phyloP scores from a whole-genome alignment of 2,888 invertebrate genomes.

The Ceriagrion tenellum region DNA sequence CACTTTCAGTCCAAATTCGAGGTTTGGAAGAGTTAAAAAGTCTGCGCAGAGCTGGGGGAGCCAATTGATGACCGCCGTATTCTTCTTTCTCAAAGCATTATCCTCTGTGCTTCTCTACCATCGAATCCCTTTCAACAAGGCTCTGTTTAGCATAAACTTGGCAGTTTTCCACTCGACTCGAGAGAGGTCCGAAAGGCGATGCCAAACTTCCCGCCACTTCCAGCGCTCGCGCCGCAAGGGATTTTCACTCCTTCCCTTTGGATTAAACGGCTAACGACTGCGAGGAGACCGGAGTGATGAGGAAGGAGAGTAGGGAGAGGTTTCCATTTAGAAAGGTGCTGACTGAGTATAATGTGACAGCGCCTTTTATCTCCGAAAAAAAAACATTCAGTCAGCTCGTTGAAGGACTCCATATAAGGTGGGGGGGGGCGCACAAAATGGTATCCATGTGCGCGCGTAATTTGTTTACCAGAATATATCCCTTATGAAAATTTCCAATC shows the following conservation, averaged over 20 bases:
- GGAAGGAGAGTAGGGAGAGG: too few relatives aligned
- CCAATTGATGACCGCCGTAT: not conserved
- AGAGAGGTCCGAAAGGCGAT: not conserved
- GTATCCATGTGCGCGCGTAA: not conserved
- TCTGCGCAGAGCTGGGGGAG: too few relatives aligned
- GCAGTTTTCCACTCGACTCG: not conserved
- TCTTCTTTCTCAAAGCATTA: not conserved
- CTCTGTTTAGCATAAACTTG: not conserved
- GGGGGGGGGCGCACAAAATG: not conserved
- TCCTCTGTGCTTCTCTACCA: not conserved
- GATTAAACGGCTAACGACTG: slow-evolving; percentile 28
- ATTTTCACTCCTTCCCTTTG: not conserved
- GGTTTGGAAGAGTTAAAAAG: too few relatives aligned
- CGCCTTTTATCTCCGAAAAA: not conserved
- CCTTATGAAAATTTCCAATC: not conserved
- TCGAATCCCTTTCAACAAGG: not conserved
- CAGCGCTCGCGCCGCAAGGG: not conserved
- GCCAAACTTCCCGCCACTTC: not conserved
- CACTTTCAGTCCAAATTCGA: too few relatives aligned
- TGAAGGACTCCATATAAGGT: not conserved
- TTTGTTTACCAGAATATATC: not conserved
- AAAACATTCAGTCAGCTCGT: not conserved
- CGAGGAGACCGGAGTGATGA: not conserved
- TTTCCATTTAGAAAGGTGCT: not conserved
- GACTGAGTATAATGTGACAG: not conserved